Evolutionary conservation across 92 coral and sea anemone genomes (phyloP).

Genomic region (Palythoa grandiflora): DNA sequence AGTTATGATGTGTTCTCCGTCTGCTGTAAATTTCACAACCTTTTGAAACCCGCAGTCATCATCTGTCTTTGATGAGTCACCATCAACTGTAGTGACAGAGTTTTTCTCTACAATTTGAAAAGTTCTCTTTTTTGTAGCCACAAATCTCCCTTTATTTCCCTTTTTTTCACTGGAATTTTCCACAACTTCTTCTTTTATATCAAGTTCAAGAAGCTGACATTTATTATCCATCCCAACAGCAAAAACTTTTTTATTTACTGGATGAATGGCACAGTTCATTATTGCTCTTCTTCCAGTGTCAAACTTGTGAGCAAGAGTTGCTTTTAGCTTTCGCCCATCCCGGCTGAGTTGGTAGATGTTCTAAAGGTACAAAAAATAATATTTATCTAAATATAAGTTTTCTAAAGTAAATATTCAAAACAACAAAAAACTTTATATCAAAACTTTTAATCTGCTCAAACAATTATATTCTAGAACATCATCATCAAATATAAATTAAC

Average conservation of each 20-base stretch:
- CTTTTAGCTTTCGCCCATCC: slow-evolving; percentile 74
- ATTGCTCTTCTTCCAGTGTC: slow-evolving; percentile 94
- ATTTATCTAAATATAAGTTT: neutral
- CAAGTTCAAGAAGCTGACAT: slow-evolving; percentile 88
- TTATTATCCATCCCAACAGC: slow-evolving; percentile 99
- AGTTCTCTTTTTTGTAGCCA: slow-evolving; percentile 72
- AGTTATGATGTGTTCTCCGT: slow-evolving; percentile 89
- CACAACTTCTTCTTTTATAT: slow-evolving; percentile 75
- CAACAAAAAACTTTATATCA: too few species aligned
- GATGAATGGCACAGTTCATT: slow-evolving; percentile 97
- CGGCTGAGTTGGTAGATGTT: slow-evolving; percentile 83
- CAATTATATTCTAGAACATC: too few species aligned
- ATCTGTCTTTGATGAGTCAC: slow-evolving; percentile 67
- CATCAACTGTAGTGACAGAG: slow-evolving; percentile 71
- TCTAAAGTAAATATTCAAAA: neutral
- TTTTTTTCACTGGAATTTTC: slow-evolving; percentile 68
- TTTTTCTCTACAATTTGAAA: slow-evolving; percentile 67
- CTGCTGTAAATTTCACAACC: slow-evolving; percentile 89
- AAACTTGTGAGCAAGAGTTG: slow-evolving; percentile 86
- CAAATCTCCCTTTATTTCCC: slow-evolving; percentile 70
- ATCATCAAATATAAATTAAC: too few species aligned
- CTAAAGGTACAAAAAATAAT: slow-evolving; percentile 49
- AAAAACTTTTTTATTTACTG: slow-evolving; percentile 65
- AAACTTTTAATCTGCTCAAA: too few species aligned
- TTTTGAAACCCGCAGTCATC: slow-evolving; percentile 95